Base-by-base conservation (phyloP, 2,888 invertebrate species). In the Odontocerum albicorne region DNA sequence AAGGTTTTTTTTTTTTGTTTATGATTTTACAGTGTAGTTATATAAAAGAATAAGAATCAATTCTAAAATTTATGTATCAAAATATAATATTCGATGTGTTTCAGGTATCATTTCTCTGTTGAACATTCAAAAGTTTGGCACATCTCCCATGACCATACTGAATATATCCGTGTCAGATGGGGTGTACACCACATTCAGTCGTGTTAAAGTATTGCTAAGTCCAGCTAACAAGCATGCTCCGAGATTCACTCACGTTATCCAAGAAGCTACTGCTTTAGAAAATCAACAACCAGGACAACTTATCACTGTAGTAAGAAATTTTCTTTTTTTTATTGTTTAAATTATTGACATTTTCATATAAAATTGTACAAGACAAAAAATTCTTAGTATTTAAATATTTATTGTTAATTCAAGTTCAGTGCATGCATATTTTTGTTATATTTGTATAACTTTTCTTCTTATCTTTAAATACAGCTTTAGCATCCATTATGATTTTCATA, bases 151-250 rank as follows among this genome's bases (percentile, higher is more conserved):
- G 47, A 85, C 86, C 66, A 73, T 84, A 56, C 79, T 97, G 55
- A 97, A 97, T 76, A 87, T 97, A 22, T 96, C 96, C 1, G 96
- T 94, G 32, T 92, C 92, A 50, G 97, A 98, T 76, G 96, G 96
- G 22, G 92, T 96, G 31, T 96, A 94, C 74, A 94, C 93, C 4
- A 90, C 86, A 62, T 96, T 90, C 72, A 86, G 93, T 1, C 78
- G 91, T 62, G 81, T 92, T 12, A 89, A 89, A 74, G 86, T 92
- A 43, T 82, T 88, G 65, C 80, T 88, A 59, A 74, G 89, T 55
- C 86, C 92, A 6, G 86, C 89, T 58, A 96, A 96, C 75, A 79
- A 81, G 62, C 82, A 86, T 69, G 80, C 88, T 63, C 96, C 96
- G 7, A 79, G 80, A 59, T 96, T 96, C 72, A 80, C 84, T 12